phyloP scores from a whole-genome alignment of 1,140 invertebrate genomes.

The Heliconius nattereri region DNA sequence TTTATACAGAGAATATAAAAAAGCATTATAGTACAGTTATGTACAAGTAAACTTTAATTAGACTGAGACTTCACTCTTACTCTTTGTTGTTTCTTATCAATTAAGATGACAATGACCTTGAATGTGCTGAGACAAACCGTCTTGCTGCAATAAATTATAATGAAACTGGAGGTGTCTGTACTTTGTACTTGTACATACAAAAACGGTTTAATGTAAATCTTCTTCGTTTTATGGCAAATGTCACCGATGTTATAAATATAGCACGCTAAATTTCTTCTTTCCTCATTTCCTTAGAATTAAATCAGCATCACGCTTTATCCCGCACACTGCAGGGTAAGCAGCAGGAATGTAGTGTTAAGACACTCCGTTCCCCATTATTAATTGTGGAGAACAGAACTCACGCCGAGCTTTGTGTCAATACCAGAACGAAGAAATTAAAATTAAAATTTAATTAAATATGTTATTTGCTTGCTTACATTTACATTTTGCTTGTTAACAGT shows the following conservation, averaged over 20 bases:
- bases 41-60: background rate
- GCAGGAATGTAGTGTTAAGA: too few species aligned
- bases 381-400: too few species aligned
- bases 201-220: background rate
- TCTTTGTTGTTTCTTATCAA: conserved; percentile 6
- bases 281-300: too few species aligned
- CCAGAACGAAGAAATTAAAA: too few species aligned
- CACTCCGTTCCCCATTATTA: too few species aligned
- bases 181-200: background rate
- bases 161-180: background rate
- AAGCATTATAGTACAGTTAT: background rate
- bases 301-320: too few species aligned
- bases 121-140: background rate
- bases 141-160: conserved; percentile 8
- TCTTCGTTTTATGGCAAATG: background rate
- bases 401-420: too few species aligned
- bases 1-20: background rate
- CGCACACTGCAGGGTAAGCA: too few species aligned
- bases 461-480: too few species aligned
- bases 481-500: too few species aligned
- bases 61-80: background rate
- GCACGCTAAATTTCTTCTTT: too few species aligned
- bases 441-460: too few species aligned
- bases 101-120: background rate
- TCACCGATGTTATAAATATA: background rate